Base-by-base conservation (phyloP, 2,888 invertebrate species). In the Diachrysia chrysitis region DNA sequence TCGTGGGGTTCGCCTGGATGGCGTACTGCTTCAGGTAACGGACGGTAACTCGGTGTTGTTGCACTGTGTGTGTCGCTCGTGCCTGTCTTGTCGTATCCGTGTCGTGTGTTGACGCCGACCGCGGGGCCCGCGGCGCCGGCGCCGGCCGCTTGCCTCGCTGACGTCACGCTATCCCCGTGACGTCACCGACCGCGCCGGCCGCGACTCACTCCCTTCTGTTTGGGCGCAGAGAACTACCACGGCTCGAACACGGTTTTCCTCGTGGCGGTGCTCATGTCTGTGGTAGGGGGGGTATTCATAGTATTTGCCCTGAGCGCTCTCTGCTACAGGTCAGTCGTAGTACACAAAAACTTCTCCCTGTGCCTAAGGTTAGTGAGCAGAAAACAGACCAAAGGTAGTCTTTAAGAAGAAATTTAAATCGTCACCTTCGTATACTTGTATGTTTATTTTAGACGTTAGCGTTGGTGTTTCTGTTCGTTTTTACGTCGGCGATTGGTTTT, bases 301-400 rank as follows among this genome's bases (percentile, higher is more conserved):
- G 97, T 98, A 97, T 99, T 99, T 97, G 98, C 99, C 96, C 97
- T 98, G 97, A 98, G 99, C 98, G 99, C 99, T 97, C 98, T 99
- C 97, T 99, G 99, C 98, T 99, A 99, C 98, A 98, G 98, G 98
- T 98, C 98, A 98, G 98, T 98, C 97, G 98, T 98, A 98, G 98
- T 98, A 97, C 98, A 98, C 98, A 98, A 98, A 98, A 98, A 98
- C 98, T 98, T 98, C 98, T 98, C 98, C 97, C 98, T 98, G 97
- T 98, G 98, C 97, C 98, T 98, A 98, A 98, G 98, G 98, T 98
- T 98, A 98, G 98, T 98, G 97, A 97, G 97, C 98, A 98, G 97
- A 97, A 97, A 96, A 96, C 96, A 95, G 95, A 96, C 96, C 96
- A 96, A 95, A 95, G 96, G 96, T 96, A 96, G 96, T 96, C 95